Evolutionary conservation across 2,113 vertebrate species (phyloP), one percentile per base, ranked within the genome.

Genomic region (Danionella cerebrum): DNA sequence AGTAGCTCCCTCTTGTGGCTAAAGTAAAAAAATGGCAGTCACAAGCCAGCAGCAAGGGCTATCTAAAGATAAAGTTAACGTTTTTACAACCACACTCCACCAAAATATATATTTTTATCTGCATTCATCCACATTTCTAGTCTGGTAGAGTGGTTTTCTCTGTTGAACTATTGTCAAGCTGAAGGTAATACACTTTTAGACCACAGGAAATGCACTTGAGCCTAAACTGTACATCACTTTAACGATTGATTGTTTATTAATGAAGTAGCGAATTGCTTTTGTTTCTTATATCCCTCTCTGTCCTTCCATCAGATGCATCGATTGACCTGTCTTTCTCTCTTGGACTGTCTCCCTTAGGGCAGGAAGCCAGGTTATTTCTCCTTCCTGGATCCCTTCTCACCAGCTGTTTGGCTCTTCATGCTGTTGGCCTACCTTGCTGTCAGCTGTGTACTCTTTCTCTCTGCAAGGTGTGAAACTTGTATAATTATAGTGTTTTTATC

Each of bases 371-470:
- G 93, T 3, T 96, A 96, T 79, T 96, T 96, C 87, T 96, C 94
- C 72, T 96, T 96, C 84, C 83, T 96, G 81, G 94, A 96, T 75
- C 94, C 94, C 42, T 96, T 96, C 86, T 96, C 94, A 6, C 94
- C 94, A 1, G 94, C 94, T 0, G 93, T 96, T 69, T 96, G 94
- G 94, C 91, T 96, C 82, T 96, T 96, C 88, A 96, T 94, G 94
- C 89, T 96, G 59, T 77, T 96, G 18, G 94, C 92, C 18, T 96
- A 96, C 82, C 87, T 96, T 58, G 93, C 94, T 1, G 94, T 96
- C 78, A 94, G 92, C 88, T 96, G 94, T 3, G 88, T 96, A 70
- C 90, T 96, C 47, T 96, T 96, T 82, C 85, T 96, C 24, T 93
- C 93, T 0, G 94, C 94, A 75, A 88, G 94, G 94, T 95, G 85